Evolutionary conservation across 2,797 vertebrate genomes (phyloP).

Genomic region (Spinus pinus): DNA sequence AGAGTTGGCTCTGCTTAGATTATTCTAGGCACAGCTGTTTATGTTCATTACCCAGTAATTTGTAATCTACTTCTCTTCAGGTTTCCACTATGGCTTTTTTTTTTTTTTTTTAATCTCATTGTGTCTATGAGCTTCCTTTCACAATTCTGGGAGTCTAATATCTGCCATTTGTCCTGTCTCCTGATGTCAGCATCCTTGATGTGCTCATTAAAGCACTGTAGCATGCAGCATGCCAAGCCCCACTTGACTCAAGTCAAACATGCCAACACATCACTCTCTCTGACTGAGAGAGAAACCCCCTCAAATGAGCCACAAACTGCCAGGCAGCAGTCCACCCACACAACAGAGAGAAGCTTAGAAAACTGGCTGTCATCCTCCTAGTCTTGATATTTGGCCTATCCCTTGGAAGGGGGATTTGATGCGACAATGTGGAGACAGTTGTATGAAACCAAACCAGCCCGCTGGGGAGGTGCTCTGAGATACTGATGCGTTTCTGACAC

Average conservation of each 20-base stretch:
- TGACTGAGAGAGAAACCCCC: not conserved
- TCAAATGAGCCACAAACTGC: not conserved
- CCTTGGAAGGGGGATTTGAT: not conserved
- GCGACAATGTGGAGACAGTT: not conserved
- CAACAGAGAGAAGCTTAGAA: not conserved
- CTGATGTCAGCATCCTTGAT: not conserved
- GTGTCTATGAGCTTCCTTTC: not conserved
- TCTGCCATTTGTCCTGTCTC: not conserved
- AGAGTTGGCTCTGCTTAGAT: not conserved
- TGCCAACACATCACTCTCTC: fast-evolving
- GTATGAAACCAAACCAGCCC: not conserved
- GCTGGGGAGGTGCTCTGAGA: not conserved
- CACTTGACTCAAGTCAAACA: not conserved
- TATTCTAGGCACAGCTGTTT: not conserved
- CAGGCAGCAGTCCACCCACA: not conserved
- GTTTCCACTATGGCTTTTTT: not conserved
- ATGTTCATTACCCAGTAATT: not conserved
- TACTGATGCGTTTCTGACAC: not conserved
- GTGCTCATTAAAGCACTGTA: not conserved
- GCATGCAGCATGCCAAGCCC: fast-evolving
- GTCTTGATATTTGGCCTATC: not conserved
- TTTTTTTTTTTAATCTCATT: not conserved
- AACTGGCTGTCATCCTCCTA: not conserved
- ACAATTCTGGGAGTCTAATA: not conserved
- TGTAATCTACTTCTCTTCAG: not conserved